Percentiles rank a stretch among this genome's conserved stretches.
These are phyloP conservation scores for Pygoscelis antarcticus DNA, from an alignment of 2,113 vertebrate species.

Conservation along the genomic window DNA sequence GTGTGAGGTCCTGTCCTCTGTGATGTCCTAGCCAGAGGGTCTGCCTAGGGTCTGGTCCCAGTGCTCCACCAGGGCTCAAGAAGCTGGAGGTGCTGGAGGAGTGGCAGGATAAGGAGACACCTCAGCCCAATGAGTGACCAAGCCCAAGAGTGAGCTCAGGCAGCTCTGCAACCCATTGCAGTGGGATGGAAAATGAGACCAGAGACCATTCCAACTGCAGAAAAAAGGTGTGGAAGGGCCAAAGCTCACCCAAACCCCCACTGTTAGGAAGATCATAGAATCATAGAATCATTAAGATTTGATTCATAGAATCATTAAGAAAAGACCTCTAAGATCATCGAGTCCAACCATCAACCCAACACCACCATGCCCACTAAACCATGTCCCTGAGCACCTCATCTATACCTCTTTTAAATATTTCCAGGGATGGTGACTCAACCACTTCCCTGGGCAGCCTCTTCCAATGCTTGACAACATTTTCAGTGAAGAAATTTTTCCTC, in stretches of 20 bases:
- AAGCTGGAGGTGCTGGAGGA: neutral
- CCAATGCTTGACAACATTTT: too few relatives aligned
- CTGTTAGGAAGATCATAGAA: neutral
- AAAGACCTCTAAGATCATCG: too few relatives aligned
- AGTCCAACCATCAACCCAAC: too few relatives aligned
- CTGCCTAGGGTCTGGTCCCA: neutral
- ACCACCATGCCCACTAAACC: too few relatives aligned
- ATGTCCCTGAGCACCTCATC: too few relatives aligned
- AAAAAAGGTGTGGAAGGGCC: neutral
- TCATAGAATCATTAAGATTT: too few relatives aligned
- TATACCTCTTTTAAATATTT: too few relatives aligned
- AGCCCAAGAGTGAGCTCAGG: neutral
- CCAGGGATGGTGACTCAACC: too few relatives aligned
- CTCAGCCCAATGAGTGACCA: neutral
- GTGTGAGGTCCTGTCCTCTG: neutral
- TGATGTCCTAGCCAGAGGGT: neutral
- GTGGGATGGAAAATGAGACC: neutral
- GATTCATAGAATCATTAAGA: too few relatives aligned
- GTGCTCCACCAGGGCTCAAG: rapidly evolving
- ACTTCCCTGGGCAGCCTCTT: too few relatives aligned
- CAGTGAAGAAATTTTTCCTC: too few relatives aligned
- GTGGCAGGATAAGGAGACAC: neutral
- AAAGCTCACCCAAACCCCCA: neutral
- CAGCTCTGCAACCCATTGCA: neutral
- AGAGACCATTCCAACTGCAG: neutral